phyloP scores from a whole-genome alignment of 2,888 invertebrate genomes.

The Watsonalla binaria region DNA sequence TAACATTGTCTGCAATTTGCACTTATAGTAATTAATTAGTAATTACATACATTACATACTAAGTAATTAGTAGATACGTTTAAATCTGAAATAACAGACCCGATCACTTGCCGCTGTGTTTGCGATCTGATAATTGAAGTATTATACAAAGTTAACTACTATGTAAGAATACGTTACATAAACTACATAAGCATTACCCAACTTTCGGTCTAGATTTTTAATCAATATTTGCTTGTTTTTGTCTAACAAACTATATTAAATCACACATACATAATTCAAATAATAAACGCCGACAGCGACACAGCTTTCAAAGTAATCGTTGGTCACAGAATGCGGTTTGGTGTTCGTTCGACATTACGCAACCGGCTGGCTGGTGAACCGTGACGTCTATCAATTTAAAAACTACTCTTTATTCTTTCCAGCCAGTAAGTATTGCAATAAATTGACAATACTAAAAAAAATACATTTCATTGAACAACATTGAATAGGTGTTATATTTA shows the following conservation, averaged over 20 bases:
- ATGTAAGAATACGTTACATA: too few species aligned
- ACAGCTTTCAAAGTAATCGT: too few species aligned
- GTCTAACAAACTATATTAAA: neutral
- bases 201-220: neutral
- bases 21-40: constrained; percentile 1
- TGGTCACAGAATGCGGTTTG: constrained; percentile 4
- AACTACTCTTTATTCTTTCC: constrained; percentile 3
- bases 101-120: too few species aligned
- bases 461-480: too few species aligned
- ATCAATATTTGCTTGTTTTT: neutral
- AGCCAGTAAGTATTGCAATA: neutral
- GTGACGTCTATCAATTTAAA: constrained; percentile 20
- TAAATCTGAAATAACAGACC: too few species aligned
- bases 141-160: too few species aligned
- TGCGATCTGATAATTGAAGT: too few species aligned
- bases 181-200: neutral
- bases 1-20: constrained; percentile 9
- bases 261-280: neutral
- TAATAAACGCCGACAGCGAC: neutral
- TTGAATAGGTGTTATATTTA: too few species aligned
- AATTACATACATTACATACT: neutral
- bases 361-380: constrained; percentile 17
- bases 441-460: too few species aligned
- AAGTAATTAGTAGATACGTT: too few species aligned
- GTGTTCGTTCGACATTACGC: constrained; percentile 18